phyloP scores from a whole-genome alignment of 2,113 vertebrate genomes.

The Paracanthobrama guichenoti region DNA sequence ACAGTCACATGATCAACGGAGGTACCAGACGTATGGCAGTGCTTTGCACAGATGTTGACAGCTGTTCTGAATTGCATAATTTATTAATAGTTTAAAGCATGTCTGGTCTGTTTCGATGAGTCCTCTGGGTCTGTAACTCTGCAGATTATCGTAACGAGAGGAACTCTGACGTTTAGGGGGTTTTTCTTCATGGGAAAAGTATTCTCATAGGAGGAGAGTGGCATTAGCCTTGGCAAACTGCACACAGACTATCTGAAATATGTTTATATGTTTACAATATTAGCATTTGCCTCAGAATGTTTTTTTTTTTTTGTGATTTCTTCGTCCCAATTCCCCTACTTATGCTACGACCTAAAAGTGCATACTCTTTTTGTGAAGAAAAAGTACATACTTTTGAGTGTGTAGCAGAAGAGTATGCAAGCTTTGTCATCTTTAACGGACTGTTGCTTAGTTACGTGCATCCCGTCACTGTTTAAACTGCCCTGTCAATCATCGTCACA shows the following conservation, averaged over 20 bases:
- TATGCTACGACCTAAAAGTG: too few species aligned
- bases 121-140: background rate
- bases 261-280: too few species aligned
- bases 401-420: too few species aligned
- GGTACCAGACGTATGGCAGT: slow-evolving; percentile 59
- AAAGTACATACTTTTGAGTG: too few species aligned
- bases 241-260: background rate
- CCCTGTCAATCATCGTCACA: too few species aligned
- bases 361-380: too few species aligned
- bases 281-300: too few species aligned
- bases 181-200: slow-evolving; percentile 29
- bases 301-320: too few species aligned
- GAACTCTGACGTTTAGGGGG: slow-evolving; percentile 21
- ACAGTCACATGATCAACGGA: slow-evolving; percentile 73
- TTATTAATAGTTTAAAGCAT: background rate
- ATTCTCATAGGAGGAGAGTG: background rate
- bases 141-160: background rate
- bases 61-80: background rate
- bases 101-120: background rate
- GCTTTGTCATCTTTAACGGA: too few species aligned
- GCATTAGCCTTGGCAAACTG: background rate
- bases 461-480: too few species aligned
- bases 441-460: too few species aligned
- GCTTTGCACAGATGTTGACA: background rate
- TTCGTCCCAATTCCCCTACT: too few species aligned